Conservation (phyloP, 2,113 vertebrate species). For the Pungitius pungitius region DNA sequence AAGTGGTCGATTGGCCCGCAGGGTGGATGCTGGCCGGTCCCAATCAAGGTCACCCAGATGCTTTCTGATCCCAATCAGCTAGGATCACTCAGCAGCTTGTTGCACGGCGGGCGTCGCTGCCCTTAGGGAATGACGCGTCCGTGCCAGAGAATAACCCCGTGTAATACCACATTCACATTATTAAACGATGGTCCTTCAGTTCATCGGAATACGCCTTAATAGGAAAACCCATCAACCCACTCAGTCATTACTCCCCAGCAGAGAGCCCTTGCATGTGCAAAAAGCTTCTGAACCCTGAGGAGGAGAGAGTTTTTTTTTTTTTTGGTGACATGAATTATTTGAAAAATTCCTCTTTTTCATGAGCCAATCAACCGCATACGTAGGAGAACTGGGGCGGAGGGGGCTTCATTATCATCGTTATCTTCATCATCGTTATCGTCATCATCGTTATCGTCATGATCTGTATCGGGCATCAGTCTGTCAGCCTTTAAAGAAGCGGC, state of each 20-base stretch:
- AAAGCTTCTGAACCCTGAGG: constrained; percentile 12
- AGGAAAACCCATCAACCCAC: constrained; percentile 6
- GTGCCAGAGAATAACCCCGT: not conserved
- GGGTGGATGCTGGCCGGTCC: constrained; percentile 1
- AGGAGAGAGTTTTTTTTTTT: constrained; percentile 5
- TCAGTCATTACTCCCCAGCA: constrained; percentile 4
- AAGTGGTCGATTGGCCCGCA: constrained; percentile 7
- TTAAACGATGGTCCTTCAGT: constrained; percentile 9
- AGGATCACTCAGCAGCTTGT: constrained; percentile 13
- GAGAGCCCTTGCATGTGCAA: not conserved
- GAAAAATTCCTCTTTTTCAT: constrained; percentile 3
- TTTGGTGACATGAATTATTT: constrained; percentile 14
- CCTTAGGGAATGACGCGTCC: not conserved
- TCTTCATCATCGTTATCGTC: constrained; percentile 9
- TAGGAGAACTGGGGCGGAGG: not conserved
- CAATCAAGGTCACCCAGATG: constrained; percentile 38
- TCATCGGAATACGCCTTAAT: not conserved
- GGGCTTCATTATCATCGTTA: not conserved
- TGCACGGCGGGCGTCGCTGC: not conserved
- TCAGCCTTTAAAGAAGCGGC: constrained; percentile 15
- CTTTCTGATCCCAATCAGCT: not conserved
- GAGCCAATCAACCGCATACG: not conserved
- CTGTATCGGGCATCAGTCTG: not conserved
- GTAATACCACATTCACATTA: not conserved
- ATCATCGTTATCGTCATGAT: constrained; percentile 19